A percentile compares a stretch with the other conserved stretches of the same genome.
These are phyloP conservation scores for Neocloeon triangulifer DNA, from an alignment of 1,140 invertebrate genomes.

Conservation along the genomic window DNA sequence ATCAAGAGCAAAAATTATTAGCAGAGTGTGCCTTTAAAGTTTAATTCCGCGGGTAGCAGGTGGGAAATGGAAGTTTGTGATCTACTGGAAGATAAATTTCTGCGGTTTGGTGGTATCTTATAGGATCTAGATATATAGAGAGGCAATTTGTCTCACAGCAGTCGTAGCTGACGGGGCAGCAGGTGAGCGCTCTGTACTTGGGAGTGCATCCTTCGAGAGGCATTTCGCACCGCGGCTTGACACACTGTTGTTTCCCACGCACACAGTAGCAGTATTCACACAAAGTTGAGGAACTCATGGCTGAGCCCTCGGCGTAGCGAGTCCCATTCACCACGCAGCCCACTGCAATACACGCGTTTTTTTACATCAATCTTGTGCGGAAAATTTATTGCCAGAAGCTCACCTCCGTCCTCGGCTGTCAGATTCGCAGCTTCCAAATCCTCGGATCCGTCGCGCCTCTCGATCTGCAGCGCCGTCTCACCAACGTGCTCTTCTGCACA, in stretches of 20 bases:
- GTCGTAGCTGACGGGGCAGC: conserved; percentile 65
- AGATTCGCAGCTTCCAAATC: conserved; percentile 8
- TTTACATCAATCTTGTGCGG: not conserved
- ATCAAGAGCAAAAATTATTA: too few relatives aligned
- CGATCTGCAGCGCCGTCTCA: conserved; percentile 10
- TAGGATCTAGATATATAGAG: too few relatives aligned
- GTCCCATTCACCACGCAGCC: conserved; percentile 50
- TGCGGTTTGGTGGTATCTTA: too few relatives aligned
- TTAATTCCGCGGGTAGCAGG: too few relatives aligned
- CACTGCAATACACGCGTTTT: conserved; percentile 16
- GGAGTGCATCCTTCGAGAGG: conserved; percentile 47
- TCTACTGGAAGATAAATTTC: too few relatives aligned
- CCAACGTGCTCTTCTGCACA: conserved; percentile 10
- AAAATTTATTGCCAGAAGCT: conserved; percentile 8
- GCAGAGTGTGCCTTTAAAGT: too few relatives aligned
- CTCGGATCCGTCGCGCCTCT: conserved; percentile 9
- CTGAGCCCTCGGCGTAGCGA: conserved; percentile 59
- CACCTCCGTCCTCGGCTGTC: conserved; percentile 6
- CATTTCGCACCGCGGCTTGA: conserved; percentile 58
- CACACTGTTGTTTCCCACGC: conserved; percentile 46
- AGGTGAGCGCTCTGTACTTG: conserved; percentile 41
- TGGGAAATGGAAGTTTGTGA: too few relatives aligned
- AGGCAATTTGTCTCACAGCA: conserved; percentile 25
- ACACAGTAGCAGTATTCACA: conserved; percentile 82
- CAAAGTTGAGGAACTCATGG: conserved; percentile 47